Conservation (phyloP, 2,888 invertebrate genomes). For the Oxystoma pomonae region DNA sequence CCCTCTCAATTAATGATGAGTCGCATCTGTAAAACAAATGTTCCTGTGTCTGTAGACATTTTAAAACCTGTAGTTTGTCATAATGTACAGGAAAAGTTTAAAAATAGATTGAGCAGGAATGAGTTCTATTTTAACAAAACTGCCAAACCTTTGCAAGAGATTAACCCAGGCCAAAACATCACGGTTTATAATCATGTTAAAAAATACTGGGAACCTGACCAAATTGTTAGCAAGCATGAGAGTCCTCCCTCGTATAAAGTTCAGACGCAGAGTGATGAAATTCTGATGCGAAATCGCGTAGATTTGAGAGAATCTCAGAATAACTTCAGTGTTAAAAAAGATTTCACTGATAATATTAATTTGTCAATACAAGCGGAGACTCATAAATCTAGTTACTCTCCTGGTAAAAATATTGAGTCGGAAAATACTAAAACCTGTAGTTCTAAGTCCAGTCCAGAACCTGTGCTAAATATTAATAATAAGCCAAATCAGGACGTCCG, state of each 20-base stretch:
- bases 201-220: constrained; percentile 1
- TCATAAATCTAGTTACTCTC: too few relatives aligned
- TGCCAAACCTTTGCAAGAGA: neutral
- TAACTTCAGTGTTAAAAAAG: too few relatives aligned
- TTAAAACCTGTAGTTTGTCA: constrained; percentile 1
- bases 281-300: too few relatives aligned
- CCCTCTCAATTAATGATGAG: neutral
- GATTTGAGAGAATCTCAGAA: too few relatives aligned
- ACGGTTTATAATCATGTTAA: too few relatives aligned
- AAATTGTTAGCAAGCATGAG: neutral
- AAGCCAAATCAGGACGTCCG: neutral
- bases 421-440: neutral
- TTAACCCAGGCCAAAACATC: neutral
- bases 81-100: constrained; percentile 5
- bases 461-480: neutral
- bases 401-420: neutral
- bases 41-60: neutral
- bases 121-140: neutral
- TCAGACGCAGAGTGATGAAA: neutral
- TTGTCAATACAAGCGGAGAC: neutral
- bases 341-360: neutral
- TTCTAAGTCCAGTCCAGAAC: neutral
- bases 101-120: too few relatives aligned
- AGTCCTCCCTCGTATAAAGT: neutral
- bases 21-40: constrained; percentile 22